Percentiles rank a stretch among this genome's conserved stretches.
These are phyloP conservation scores for Paramormyrops hopkinsi DNA, from an alignment of 2,797 vertebrate species.

Conservation along the genomic window DNA sequence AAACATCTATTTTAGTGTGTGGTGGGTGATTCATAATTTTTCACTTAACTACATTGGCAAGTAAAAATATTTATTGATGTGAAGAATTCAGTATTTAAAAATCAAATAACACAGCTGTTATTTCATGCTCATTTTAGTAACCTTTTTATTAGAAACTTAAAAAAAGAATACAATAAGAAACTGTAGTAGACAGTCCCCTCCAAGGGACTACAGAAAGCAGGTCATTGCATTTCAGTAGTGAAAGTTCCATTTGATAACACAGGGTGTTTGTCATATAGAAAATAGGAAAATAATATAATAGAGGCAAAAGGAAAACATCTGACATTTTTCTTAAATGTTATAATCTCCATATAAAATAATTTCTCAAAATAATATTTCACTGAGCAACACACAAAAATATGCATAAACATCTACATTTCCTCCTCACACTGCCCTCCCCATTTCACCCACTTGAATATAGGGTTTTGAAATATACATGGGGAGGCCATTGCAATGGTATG, in stretches of 20 bases:
- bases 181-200: slow-evolving; percentile 72
- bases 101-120: slow-evolving; percentile 16
- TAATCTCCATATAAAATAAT: slow-evolving; percentile 64
- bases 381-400: slow-evolving; percentile 58
- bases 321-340: slow-evolving; percentile 53
- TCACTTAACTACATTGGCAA: background rate
- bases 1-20: background rate
- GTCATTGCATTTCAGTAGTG: slow-evolving; percentile 69
- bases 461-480: background rate
- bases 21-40: background rate
- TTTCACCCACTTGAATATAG: slow-evolving; percentile 7
- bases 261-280: slow-evolving; percentile 62
- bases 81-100: background rate
- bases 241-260: slow-evolving; percentile 61
- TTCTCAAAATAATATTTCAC: slow-evolving; percentile 57
- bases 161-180: slow-evolving; percentile 99
- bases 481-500: background rate
- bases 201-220: slow-evolving; percentile 65
- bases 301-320: slow-evolving; percentile 57
- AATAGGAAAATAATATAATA: slow-evolving; percentile 57
- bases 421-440: slow-evolving; percentile 32
- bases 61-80: background rate
- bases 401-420: slow-evolving; percentile 49
- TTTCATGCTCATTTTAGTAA: slow-evolving; percentile 58
- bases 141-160: slow-evolving; percentile 99